phyloP scores from a whole-genome alignment of 2,888 invertebrate genomes.

The Cecidostiba fungosa region DNA sequence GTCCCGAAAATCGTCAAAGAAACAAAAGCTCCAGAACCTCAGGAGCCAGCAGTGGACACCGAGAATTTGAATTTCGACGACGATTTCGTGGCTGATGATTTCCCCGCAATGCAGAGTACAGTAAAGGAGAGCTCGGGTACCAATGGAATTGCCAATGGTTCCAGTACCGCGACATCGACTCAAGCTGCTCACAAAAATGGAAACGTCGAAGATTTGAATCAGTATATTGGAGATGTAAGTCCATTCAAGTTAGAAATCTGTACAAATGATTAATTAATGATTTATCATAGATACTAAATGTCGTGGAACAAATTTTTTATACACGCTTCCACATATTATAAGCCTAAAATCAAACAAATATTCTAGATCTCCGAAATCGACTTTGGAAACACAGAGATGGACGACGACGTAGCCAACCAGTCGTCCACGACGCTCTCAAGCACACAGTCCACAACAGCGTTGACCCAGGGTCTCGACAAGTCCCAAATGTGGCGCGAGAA shows the following conservation, averaged over 20 bases:
- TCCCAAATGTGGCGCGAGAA: conserved; percentile 58
- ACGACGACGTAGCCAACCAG: conserved; percentile 10
- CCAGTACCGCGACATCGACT: background rate
- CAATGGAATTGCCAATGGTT: background rate
- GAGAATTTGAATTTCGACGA: conserved; percentile 53
- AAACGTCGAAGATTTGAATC: conserved; percentile 64
- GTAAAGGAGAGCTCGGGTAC: conserved; percentile 26
- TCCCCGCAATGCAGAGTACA: conserved; percentile 29
- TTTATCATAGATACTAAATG: conserved; percentile 1
- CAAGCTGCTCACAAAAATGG: conserved; percentile 12
- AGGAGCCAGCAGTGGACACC: conserved; percentile 10
- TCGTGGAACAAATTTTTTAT: too few species aligned
- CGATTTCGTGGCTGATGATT: conserved; percentile 51
- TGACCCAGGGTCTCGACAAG: background rate
- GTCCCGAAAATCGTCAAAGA: background rate
- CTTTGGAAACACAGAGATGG: conserved; percentile 68
- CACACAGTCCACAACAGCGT: background rate
- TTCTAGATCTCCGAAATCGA: conserved; percentile 68
- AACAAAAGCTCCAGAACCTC: background rate
- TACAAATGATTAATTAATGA: conserved; percentile 32
- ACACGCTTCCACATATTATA: background rate
- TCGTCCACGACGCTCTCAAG: background rate
- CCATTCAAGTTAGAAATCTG: background rate
- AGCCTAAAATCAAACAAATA: background rate
- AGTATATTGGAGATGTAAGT: conserved; percentile 70